These are phyloP conservation scores for Bombyx huttoni DNA, from an alignment of 2,888 invertebrate species.

Conservation along the genomic window DNA sequence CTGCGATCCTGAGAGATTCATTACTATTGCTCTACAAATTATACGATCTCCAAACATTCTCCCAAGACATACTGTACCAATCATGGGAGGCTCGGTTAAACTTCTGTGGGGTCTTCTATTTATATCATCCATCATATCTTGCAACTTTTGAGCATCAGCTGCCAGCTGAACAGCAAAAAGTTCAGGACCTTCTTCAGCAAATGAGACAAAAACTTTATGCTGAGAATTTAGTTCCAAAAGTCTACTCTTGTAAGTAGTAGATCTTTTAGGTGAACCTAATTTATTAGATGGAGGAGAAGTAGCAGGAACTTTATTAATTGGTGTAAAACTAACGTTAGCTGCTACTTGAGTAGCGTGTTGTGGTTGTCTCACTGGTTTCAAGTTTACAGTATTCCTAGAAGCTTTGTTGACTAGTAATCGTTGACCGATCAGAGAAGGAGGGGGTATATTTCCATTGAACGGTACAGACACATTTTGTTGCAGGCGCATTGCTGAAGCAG, in stretches of 20 bases:
- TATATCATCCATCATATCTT: conserved; percentile 80
- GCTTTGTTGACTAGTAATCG: conserved; percentile 42
- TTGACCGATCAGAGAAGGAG: conserved; percentile 41
- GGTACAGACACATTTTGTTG: conserved; percentile 44
- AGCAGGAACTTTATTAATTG: conserved; percentile 4
- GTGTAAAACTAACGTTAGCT: conserved; percentile 14
- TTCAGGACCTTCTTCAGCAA: conserved; percentile 84
- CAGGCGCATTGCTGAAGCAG: conserved; percentile 54
- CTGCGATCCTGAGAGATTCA: conserved; percentile 78
- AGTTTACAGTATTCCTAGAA: conserved; percentile 41
- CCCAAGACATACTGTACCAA: conserved; percentile 84
- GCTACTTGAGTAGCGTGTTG: conserved; percentile 21
- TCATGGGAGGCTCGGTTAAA: conserved; percentile 77
- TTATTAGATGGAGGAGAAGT: conserved; percentile 13
- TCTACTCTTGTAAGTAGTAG: conserved; percentile 67
- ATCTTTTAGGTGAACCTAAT: conserved; percentile 47
- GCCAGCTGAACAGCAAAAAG: conserved; percentile 83
- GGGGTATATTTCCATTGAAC: conserved; percentile 39
- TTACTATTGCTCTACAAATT: conserved; percentile 83
- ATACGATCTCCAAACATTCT: conserved; percentile 78
- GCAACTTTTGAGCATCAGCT: conserved; percentile 71
- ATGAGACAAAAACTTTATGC: conserved; percentile 81
- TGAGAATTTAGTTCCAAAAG: conserved; percentile 57
- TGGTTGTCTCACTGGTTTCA: conserved; percentile 45
- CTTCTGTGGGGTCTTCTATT: conserved; percentile 75